Conservation (phyloP, 2,113 vertebrate species). For the Polyodon spathula region DNA sequence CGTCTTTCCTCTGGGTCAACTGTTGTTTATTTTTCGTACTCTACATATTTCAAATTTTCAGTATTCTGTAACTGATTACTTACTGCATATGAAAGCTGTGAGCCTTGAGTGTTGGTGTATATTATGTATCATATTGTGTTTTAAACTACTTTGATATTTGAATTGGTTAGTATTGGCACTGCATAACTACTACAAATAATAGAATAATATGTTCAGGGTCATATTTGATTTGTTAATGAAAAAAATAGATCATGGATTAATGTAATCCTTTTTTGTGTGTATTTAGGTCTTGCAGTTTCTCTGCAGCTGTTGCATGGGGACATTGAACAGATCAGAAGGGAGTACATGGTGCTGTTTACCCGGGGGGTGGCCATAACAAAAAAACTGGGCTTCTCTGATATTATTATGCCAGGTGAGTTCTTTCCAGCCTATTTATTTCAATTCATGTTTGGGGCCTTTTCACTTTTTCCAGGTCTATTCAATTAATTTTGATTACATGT, state of each 20-base stretch:
- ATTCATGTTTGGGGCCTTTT: conserved; percentile 27
- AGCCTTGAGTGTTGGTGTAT: too few relatives aligned
- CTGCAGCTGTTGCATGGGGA: conserved; percentile 95
- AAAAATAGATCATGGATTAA: neutral
- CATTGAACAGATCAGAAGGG: conserved; percentile 88
- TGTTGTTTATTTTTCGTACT: too few relatives aligned
- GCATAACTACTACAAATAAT: too few relatives aligned
- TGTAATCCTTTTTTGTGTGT: neutral
- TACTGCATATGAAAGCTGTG: too few relatives aligned
- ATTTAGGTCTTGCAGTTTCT: conserved; percentile 79
- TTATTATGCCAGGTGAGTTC: conserved; percentile 94
- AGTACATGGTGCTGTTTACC: conserved; percentile 86
- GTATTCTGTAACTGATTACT: too few relatives aligned
- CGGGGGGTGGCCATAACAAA: conserved; percentile 88
- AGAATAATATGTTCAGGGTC: neutral
- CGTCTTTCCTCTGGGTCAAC: too few relatives aligned
- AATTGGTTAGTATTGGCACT: too few relatives aligned
- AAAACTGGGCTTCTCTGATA: conserved; percentile 91
- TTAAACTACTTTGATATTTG: too few relatives aligned
- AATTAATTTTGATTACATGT: too few relatives aligned
- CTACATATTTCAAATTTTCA: too few relatives aligned
- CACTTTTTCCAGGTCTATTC: too few relatives aligned
- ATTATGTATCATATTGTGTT: too few relatives aligned
- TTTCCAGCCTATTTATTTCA: conserved; percentile 14
- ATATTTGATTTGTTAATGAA: neutral